A percentile compares a stretch with the other conserved stretches of the same genome.
Evolutionary conservation across 2,113 vertebrate species (phyloP).

Genomic region (Cisticola juncidis): DNA sequence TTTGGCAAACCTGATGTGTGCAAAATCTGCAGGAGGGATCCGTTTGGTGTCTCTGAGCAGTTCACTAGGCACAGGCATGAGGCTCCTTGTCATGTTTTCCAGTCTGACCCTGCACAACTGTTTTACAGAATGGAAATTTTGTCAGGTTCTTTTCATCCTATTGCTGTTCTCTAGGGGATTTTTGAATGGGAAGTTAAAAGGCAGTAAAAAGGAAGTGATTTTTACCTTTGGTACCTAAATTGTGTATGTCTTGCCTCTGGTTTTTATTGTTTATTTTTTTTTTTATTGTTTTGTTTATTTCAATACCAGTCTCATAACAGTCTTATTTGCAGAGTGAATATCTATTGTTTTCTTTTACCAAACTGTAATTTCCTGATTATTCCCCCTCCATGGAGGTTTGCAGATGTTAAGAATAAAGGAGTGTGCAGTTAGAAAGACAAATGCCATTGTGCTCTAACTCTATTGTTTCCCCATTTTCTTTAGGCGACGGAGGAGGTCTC

Average conservation of each 20-base stretch:
- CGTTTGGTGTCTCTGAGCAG: neutral
- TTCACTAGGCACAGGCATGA: neutral
- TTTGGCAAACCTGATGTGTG: neutral
- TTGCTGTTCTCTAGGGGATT: neutral
- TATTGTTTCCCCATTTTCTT: neutral
- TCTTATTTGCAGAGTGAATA: neutral
- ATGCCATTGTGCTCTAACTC: neutral
- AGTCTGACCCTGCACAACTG: neutral
- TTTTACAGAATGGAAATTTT: neutral
- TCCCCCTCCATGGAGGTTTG: neutral
- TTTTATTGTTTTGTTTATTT: neutral
- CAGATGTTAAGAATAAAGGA: neutral
- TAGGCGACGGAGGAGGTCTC: conserved; percentile 97
- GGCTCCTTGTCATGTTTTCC: neutral
- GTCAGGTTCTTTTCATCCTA: neutral
- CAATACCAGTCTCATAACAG: neutral
- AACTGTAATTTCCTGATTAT: neutral
- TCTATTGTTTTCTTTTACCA: neutral
- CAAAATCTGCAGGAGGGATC: neutral
- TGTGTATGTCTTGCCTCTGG: neutral
- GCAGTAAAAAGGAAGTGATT: neutral
- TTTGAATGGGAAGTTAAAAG: neutral
- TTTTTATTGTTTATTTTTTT: neutral
- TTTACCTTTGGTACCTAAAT: neutral
- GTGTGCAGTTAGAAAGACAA: neutral